Percentiles rank a stretch among this genome's conserved stretches.
Evolutionary conservation across 2,797 vertebrate genomes (phyloP).

Genomic region (Fistularia tabacaria): DNA sequence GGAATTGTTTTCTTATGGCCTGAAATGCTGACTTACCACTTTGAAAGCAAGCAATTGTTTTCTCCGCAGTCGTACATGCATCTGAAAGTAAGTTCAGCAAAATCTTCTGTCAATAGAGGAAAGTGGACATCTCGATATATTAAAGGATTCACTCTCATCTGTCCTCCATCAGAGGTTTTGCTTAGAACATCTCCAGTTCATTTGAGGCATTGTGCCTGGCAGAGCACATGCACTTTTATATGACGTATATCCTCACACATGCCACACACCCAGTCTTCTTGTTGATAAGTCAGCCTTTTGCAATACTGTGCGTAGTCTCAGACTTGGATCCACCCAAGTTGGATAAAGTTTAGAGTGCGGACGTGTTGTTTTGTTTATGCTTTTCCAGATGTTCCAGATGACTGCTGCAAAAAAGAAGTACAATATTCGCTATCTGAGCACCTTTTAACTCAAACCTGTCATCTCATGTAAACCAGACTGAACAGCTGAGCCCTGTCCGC

Average conservation of each 20-base stretch:
- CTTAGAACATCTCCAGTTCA: constrained; percentile 12
- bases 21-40: constrained; percentile 45
- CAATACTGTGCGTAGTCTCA: constrained; percentile 1
- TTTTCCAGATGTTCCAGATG: constrained; percentile 58
- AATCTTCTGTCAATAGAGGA: constrained; percentile 9
- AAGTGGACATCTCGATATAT: constrained; percentile 15
- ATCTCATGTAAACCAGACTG: constrained; percentile 60
- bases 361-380: constrained; percentile 42
- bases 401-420: constrained; percentile 27
- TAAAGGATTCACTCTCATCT: constrained; percentile 37
- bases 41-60: constrained; percentile 32
- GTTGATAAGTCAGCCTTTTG: constrained; percentile 30
- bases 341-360: constrained; percentile 33
- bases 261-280: constrained; percentile 31
- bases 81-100: constrained; percentile 30
- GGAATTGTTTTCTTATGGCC: constrained; percentile 56
- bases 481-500: constrained; percentile 56
- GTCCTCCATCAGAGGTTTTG: constrained; percentile 31
- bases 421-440: constrained; percentile 50
- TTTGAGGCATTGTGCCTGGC: too few species aligned
- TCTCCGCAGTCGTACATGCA: constrained; percentile 20
- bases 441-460: constrained; percentile 58
- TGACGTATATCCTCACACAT: constrained; percentile 5
- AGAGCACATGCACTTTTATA: too few species aligned
- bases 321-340: constrained; percentile 26